Evolutionary conservation across 2,797 vertebrate genomes (phyloP).

Genomic region (Fistularia commersonii): DNA sequence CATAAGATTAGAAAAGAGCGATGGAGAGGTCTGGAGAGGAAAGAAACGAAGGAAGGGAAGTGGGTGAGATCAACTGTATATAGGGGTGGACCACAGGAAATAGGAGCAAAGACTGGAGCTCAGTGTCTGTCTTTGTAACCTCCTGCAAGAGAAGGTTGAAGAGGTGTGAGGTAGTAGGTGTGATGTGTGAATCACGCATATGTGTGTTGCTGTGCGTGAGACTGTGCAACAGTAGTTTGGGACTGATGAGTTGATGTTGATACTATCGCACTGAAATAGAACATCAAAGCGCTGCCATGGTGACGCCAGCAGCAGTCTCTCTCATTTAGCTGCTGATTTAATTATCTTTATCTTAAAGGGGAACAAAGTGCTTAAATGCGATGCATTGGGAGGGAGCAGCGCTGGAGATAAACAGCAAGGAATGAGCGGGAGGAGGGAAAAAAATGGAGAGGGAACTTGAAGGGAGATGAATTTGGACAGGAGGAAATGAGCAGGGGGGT

Average conservation of each 20-base stretch:
- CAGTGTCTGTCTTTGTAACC: conserved; percentile 42
- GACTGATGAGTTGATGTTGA: conserved; percentile 66
- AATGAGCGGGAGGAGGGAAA: conserved; percentile 13
- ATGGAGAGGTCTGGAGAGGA: conserved; percentile 48
- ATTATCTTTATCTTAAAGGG: conserved; percentile 76
- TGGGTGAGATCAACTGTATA: conserved; percentile 63
- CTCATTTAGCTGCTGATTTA: conserved; percentile 72
- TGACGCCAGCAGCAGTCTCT: conserved; percentile 63
- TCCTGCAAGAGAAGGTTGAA: conserved; percentile 34
- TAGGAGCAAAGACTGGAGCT: conserved; percentile 43
- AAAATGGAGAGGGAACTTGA: conserved; percentile 36
- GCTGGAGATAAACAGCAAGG: conserved; percentile 56
- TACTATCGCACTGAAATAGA: conserved; percentile 66
- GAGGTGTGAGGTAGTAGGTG: conserved; percentile 30
- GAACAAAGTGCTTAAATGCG: conserved; percentile 71
- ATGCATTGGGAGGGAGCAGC: conserved; percentile 43
- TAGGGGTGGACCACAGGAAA: conserved; percentile 55
- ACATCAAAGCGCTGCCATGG: conserved; percentile 65
- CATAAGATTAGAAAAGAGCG: conserved; percentile 58
- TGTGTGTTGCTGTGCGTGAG: conserved; percentile 23
- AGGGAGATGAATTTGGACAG: conserved; percentile 54
- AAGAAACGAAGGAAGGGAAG: conserved; percentile 49
- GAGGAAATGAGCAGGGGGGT: conserved; percentile 46
- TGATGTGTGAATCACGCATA: conserved; percentile 29
- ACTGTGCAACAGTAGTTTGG: conserved; percentile 49